A percentile compares a stretch with the other conserved stretches of the same genome.
These are phyloP conservation scores for Malurus leucopterus DNA, from an alignment of 2,797 vertebrate genomes.

Conservation along the genomic window DNA sequence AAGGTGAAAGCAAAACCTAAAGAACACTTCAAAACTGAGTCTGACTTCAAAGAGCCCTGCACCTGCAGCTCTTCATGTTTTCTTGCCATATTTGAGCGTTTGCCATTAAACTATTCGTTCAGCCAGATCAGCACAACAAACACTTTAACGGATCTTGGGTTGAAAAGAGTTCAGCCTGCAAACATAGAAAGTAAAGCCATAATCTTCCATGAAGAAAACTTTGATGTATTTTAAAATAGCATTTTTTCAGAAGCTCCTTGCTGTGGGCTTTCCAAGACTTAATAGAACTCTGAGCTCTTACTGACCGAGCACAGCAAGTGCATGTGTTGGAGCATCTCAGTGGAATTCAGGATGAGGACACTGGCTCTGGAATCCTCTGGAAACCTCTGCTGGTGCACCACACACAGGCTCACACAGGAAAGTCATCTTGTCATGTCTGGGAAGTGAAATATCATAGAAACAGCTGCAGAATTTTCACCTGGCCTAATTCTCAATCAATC, in stretches of 20 bases:
- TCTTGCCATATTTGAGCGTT: not conserved
- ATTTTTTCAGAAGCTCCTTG: not conserved
- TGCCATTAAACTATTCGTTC: not conserved
- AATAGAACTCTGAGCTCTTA: not conserved
- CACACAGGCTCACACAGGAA: not conserved
- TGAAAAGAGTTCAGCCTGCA: not conserved
- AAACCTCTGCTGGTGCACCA: not conserved
- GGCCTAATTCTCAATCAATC: not conserved
- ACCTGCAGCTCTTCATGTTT: not conserved
- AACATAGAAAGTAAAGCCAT: not conserved
- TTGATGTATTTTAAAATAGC: not conserved
- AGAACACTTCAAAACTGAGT: not conserved
- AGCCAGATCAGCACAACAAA: not conserved
- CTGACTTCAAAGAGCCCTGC: not conserved
- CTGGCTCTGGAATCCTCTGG: not conserved
- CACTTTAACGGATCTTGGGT: not conserved
- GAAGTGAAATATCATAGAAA: not conserved
- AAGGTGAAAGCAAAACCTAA: conserved; percentile 21
- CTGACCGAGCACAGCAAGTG: not conserved
- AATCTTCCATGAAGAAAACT: not conserved
- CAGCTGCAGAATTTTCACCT: not conserved
- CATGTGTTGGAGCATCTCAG: fast-evolving
- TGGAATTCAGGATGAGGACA: not conserved
- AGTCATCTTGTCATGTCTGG: not conserved
- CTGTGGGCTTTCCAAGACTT: not conserved